Conservation (phyloP, 2,888 invertebrate species). For the Orthonevra nobilis region DNA sequence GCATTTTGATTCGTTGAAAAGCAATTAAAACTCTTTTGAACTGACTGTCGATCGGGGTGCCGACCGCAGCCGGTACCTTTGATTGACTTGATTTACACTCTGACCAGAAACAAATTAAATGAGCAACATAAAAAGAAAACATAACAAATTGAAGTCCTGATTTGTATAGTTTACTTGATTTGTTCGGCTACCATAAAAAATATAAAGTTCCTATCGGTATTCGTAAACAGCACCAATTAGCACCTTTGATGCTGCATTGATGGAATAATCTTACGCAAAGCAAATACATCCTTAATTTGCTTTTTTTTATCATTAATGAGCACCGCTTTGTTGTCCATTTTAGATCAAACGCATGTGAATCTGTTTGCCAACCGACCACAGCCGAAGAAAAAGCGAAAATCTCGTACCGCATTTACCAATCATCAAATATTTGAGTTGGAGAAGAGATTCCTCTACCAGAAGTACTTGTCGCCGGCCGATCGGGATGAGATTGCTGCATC, state of each 20-base stretch:
- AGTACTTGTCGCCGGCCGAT: constrained; percentile 98
- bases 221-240: constrained; percentile 60
- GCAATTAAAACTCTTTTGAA: constrained; percentile 68
- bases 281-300: constrained; percentile 53
- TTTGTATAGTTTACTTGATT: constrained; percentile 53
- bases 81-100: constrained; percentile 65
- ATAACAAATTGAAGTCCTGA: constrained; percentile 57
- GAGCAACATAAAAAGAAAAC: constrained; percentile 52
- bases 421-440: constrained; percentile 99
- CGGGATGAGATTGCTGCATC: constrained; percentile 97
- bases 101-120: constrained; percentile 48
- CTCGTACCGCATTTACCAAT: constrained; percentile 98
- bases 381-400: constrained; percentile 97
- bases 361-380: constrained; percentile 94
- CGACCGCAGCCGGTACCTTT: constrained; percentile 62
- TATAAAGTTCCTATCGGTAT: constrained; percentile 37
- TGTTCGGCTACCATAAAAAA: constrained; percentile 30
- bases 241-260: constrained; percentile 58
- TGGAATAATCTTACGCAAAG: constrained; percentile 44
- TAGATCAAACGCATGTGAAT: constrained; percentile 93
- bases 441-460: constrained; percentile 98
- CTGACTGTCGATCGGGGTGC: constrained; percentile 53
- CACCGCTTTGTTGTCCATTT: constrained; percentile 19
- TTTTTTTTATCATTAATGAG: constrained; percentile 35
- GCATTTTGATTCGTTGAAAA: constrained; percentile 62